A percentile compares a stretch with the other conserved stretches of the same genome.
These are phyloP conservation scores for Hippoglossus hippoglossus DNA, from an alignment of 2,797 vertebrate species.

Conservation along the genomic window DNA sequence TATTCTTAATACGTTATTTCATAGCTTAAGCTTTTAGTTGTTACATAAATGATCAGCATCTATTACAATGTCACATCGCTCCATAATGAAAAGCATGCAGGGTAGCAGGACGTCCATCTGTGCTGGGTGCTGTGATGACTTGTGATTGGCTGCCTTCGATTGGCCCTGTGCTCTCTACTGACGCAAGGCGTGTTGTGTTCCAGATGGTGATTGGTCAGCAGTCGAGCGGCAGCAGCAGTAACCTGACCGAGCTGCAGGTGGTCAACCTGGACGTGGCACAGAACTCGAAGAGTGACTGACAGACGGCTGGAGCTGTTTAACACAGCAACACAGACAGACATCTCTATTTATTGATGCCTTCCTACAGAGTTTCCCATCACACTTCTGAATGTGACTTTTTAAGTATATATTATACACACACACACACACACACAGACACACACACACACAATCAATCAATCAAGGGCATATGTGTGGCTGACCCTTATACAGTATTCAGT, in stretches of 20 bases:
- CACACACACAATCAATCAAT: conserved; percentile 51
- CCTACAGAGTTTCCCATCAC: conserved; percentile 85
- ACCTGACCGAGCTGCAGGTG: conserved; percentile 97
- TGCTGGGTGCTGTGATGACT: conserved; percentile 23
- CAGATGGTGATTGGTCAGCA: conserved; percentile 99
- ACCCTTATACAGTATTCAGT: conserved; percentile 64
- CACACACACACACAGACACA: background rate
- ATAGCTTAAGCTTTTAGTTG: background rate
- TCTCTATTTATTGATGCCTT: conserved; percentile 99
- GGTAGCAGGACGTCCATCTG: conserved; percentile 32
- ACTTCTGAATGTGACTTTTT: conserved; percentile 75
- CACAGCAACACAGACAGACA: conserved; percentile 52
- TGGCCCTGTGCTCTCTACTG: conserved; percentile 12
- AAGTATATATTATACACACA: conserved; percentile 32
- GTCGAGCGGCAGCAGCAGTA: conserved; percentile 92
- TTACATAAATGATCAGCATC: background rate
- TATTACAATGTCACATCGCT: background rate
- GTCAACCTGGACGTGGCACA: conserved; percentile 93
- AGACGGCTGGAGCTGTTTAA: conserved; percentile 42
- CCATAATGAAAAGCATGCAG: conserved; percentile 30
- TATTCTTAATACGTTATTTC: background rate
- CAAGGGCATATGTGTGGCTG: conserved; percentile 70
- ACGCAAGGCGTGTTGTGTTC: conserved; percentile 52
- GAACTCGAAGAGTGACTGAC: conserved; percentile 93
- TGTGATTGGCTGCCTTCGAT: conserved; percentile 26